Conservation (phyloP, 2,888 invertebrate species). For the Caenorhabditis virilis region DNA sequence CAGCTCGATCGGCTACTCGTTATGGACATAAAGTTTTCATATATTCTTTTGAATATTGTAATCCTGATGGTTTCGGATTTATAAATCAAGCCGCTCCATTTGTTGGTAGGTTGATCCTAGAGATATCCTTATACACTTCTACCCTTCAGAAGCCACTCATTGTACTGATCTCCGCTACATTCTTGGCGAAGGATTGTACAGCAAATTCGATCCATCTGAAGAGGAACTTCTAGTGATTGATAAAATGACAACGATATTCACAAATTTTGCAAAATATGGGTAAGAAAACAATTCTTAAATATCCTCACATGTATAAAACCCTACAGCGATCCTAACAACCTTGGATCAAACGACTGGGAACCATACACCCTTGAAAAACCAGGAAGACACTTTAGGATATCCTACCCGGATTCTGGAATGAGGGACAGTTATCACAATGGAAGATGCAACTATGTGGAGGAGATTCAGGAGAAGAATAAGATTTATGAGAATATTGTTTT, state of each 20-base stretch:
- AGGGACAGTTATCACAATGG: slow-evolving; percentile 15
- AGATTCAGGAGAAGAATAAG: slow-evolving; percentile 6
- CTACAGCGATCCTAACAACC: too few relatives aligned
- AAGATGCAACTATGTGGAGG: slow-evolving; percentile 11
- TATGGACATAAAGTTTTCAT: slow-evolving; percentile 42
- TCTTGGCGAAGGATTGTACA: slow-evolving; percentile 47
- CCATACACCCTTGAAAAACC: too few relatives aligned
- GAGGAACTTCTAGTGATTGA: slow-evolving; percentile 48
- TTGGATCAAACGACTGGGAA: too few relatives aligned
- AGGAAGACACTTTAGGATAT: slow-evolving; percentile 14
- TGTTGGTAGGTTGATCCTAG: slow-evolving; percentile 16
- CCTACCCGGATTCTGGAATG: slow-evolving; percentile 14
- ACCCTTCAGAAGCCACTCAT: slow-evolving; percentile 40
- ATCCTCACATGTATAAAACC: too few relatives aligned
- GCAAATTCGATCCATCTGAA: slow-evolving; percentile 43
- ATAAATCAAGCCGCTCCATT: slow-evolving; percentile 41
- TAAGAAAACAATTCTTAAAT: too few relatives aligned
- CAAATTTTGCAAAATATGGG: slow-evolving; percentile 57
- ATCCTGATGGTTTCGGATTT: slow-evolving; percentile 44
- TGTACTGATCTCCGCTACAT: slow-evolving; percentile 52
- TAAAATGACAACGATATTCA: slow-evolving; percentile 35
- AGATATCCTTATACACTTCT: background rate
- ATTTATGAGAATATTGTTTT: slow-evolving; percentile 18
- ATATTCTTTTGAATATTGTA: slow-evolving; percentile 42
- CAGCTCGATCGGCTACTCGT: slow-evolving; percentile 27